These are phyloP conservation scores for Gymnogyps californianus DNA, from an alignment of 2,113 vertebrate species.

Conservation along the genomic window DNA sequence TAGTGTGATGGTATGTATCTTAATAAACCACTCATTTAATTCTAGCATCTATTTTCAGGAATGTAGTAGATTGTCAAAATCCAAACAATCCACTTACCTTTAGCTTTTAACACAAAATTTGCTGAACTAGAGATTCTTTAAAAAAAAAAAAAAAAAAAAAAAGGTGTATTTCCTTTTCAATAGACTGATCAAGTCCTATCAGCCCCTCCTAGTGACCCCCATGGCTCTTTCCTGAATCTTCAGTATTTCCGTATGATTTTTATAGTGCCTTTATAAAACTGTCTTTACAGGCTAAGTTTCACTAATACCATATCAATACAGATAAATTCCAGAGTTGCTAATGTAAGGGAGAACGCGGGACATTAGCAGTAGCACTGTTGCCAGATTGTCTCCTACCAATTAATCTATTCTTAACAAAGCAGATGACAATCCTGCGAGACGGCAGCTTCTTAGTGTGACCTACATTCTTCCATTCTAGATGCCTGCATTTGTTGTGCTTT, in stretches of 20 bases:
- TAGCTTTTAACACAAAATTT: neutral
- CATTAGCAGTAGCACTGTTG: neutral
- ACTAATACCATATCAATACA: fast-evolving
- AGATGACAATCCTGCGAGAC: neutral
- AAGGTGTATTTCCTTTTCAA: neutral
- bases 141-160: too few relatives aligned
- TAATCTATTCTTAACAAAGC: slow-evolving; percentile 15
- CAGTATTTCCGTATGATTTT: neutral
- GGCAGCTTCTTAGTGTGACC: slow-evolving; percentile 7
- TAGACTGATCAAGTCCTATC: neutral
- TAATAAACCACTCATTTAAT: neutral
- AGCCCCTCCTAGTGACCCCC: neutral
- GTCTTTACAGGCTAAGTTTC: fast-evolving
- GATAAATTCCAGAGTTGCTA: neutral
- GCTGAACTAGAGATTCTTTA: neutral
- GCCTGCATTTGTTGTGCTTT: neutral
- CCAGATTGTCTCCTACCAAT: neutral
- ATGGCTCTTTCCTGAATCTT: fast-evolving
- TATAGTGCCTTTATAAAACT: fast-evolving
- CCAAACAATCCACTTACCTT: neutral
- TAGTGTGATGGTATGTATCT: fast-evolving
- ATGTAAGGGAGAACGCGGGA: neutral
- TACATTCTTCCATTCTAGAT: neutral
- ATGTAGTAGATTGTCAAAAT: neutral
- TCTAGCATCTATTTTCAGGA: neutral